Base-by-base conservation (phyloP, 2,888 invertebrate species). In the Chrysolina haemoptera region DNA sequence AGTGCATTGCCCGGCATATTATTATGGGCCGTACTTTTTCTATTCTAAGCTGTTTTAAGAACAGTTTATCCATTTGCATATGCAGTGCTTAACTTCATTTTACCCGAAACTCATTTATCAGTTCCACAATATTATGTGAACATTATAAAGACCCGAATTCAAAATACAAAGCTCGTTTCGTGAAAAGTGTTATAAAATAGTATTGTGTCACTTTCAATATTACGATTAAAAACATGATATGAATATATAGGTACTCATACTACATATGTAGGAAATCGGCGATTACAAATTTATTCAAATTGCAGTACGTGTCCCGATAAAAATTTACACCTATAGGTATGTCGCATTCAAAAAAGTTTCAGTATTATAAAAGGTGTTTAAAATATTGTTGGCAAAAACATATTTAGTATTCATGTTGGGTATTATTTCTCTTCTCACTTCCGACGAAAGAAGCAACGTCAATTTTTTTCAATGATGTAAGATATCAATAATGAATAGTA, bases 211-310 rank as follows among this genome's bases (percentile, higher is more conserved):
- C 79, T 76, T 77, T 74, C 79, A 73, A 64, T 79, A 76, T 79
- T 79, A 79, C 79, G 73, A 73, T 76, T 73, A 76, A 77, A 72
- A 67, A 68, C 79, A 77, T 77, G 79, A 71, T 69, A 71, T 53
- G 79, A 72, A 79, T 79, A 35, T 53, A 40, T 35, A 35, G 35
- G 35, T 35, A 35, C 8, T 35, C 35, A 8, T 20, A 50, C 35
- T 41, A 41, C 35, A 55, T 40, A 20, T 20, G 53, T 70, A 75
- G 78, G 73, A 78, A 76, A 74, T 71, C 66, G 43, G 10, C 62
- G 72, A 72, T 76, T 76, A 73, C 74, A 74, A 73, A 73, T 74
- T 76, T 72, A 74, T 74, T 74, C 48, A 67, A 63, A 70, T 68
- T 68, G 46, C 70, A 41, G 62, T 41, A 14, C 27, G n/a, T 27